phyloP scores from a whole-genome alignment of 2,113 vertebrate genomes.

The Hemibates koningsi region DNA sequence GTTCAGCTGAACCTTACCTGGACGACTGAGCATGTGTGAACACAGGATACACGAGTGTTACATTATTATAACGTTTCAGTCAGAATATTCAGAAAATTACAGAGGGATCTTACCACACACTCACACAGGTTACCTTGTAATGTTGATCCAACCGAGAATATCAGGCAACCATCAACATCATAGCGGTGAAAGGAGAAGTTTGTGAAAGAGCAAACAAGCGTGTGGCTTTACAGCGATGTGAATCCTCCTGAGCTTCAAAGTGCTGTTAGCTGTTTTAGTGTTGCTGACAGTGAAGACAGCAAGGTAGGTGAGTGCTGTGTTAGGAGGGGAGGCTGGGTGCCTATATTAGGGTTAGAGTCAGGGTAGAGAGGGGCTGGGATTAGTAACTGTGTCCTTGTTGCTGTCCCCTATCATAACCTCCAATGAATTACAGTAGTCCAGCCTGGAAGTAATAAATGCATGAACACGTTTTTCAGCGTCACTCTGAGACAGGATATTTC shows the following conservation, averaged over 20 bases:
- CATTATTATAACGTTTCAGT: fast-evolving
- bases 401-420: background rate
- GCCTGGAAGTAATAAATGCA: too few relatives aligned
- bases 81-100: fast-evolving
- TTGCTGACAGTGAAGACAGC: background rate
- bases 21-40: fast-evolving
- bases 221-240: background rate
- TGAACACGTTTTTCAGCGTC: fast-evolving
- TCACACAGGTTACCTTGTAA: background rate
- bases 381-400: background rate
- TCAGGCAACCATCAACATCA: background rate
- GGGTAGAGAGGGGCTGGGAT: background rate
- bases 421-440: background rate
- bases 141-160: background rate
- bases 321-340: background rate
- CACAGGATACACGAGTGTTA: background rate
- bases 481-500: too few relatives aligned
- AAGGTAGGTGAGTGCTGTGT: background rate
- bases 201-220: background rate
- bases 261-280: background rate
- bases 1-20: background rate
- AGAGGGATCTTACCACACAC: background rate
- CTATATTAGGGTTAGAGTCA: background rate
- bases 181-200: background rate
- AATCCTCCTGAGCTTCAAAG: background rate